Evolutionary conservation across 2,113 vertebrate species (phyloP), one percentile per base, ranked within the genome.

Genomic region (Girardinichthys multiradiatus): DNA sequence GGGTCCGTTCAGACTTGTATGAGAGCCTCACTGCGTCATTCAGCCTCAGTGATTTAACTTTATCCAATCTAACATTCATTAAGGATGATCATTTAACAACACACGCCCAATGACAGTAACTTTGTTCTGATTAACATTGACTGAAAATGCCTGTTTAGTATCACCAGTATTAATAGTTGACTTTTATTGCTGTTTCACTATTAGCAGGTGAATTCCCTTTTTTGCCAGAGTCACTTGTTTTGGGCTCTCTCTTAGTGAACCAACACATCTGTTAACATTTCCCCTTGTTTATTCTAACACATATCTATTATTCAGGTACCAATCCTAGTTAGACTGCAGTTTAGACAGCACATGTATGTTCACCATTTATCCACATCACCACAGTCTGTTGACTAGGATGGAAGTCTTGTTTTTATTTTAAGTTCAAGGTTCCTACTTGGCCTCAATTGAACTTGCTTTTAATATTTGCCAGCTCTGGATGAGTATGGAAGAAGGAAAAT

Each of bases 1-100:
- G 13, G 14, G 54, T 9, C 11, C 60, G 57, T 10, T 17, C 45
- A 35, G 60, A 54, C 31, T 61, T 14, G 26, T 51, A 68, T 29
- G 4, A 72, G 67, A 82, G 73, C 82, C 82, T 88, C 83, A 89
- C 87, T 92, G 91, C 91, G 89, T 92, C 90, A 89, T 88, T 89
- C 70, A 80, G 45, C 27, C 39, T 29, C 2, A 39, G 74, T 31
- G 68, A 37, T 76, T 82, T 70, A 72, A 70, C 9, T 54, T 74
- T 31, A 70, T 77, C 57, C 51, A 29, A 69, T 74, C 27, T 9
- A 42, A 73, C 30, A 7, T 33, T 57, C 64, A 27, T 37, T 58
- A 33, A 45, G 73, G n/a, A 35, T 42, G 31, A 17, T 67, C 74
- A 64, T 76, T 68, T 12, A 1, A 8, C 26, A 62, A 1, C 29